Conservation (phyloP, 2,888 invertebrate genomes). For the Macrosoma leucophasiata region DNA sequence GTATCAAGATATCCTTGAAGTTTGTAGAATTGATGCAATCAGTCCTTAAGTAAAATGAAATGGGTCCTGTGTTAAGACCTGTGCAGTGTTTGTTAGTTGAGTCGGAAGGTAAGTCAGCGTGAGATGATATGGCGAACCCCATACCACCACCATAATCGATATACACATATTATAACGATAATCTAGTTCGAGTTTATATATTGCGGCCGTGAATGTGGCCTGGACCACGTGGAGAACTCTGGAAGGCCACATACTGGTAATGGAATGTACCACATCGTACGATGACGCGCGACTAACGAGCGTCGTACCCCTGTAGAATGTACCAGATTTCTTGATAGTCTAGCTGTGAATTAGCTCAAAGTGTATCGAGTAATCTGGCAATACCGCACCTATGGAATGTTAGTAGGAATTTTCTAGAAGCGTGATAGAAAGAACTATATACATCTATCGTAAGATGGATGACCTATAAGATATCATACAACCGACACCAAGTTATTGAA, state of each 20-base stretch:
- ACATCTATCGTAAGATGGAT: conserved; percentile 53
- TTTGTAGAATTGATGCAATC: conserved; percentile 20
- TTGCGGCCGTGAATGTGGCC: conserved; percentile 49
- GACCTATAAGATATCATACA: conserved; percentile 41
- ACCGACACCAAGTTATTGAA: conserved; percentile 64
- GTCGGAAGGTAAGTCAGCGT: conserved; percentile 65
- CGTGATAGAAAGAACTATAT: conserved; percentile 64
- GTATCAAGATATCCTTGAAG: background rate
- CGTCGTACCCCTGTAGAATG: conserved; percentile 38
- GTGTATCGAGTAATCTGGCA: conserved; percentile 60
- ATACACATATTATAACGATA: conserved; percentile 55
- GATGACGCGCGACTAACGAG: conserved; percentile 31
- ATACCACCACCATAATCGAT: conserved; percentile 66
- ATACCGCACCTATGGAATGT: conserved; percentile 50
- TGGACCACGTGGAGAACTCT: conserved; percentile 72
- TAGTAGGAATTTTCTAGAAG: conserved; percentile 71
- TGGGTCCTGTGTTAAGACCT: conserved; percentile 58
- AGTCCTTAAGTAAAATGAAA: conserved; percentile 39
- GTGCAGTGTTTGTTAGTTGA: conserved; percentile 72
- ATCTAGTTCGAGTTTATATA: conserved; percentile 31
- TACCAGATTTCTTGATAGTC: conserved; percentile 58
- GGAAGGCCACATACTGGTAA: conserved; percentile 65
- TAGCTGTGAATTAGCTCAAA: conserved; percentile 13
- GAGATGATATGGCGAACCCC: conserved; percentile 67
- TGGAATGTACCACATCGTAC: conserved; percentile 32